Conservation (phyloP, 2,113 vertebrate genomes). For the Microcebus ravelobensis region DNA sequence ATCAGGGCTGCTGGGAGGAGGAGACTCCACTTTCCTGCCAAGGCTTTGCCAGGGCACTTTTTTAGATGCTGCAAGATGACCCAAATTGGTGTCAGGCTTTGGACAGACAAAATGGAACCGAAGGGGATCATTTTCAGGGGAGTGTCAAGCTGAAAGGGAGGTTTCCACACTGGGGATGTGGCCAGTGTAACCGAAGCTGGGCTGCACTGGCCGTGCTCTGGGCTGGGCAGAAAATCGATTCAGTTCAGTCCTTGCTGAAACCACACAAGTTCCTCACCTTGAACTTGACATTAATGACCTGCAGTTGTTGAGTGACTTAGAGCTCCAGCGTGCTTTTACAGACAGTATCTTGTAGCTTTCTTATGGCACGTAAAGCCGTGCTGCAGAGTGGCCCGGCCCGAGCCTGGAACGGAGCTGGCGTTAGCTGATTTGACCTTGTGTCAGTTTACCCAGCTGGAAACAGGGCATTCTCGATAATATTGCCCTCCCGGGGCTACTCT, state of each 20-base stretch:
- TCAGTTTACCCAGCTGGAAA: neutral
- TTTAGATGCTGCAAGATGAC: constrained; percentile 37
- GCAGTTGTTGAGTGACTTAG: neutral
- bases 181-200: constrained; percentile 34
- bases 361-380: neutral
- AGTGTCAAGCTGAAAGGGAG: neutral
- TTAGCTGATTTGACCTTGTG: neutral
- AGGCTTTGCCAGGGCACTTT: neutral
- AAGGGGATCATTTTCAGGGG: constrained; percentile 50
- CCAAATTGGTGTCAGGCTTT: neutral
- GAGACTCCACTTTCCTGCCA: neutral
- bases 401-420: neutral
- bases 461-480: fast-evolving
- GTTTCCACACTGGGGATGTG: neutral
- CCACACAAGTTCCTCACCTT: constrained; percentile 38
- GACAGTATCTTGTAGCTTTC: neutral
- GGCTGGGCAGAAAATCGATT: neutral
- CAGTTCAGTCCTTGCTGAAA: neutral
- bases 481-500: neutral
- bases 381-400: too few species aligned
- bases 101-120: constrained; percentile 47
- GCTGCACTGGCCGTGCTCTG: neutral
- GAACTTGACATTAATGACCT: neutral
- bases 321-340: neutral
- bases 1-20: neutral